phyloP scores from a whole-genome alignment of 2,113 vertebrate species.

The Panthera tigris region DNA sequence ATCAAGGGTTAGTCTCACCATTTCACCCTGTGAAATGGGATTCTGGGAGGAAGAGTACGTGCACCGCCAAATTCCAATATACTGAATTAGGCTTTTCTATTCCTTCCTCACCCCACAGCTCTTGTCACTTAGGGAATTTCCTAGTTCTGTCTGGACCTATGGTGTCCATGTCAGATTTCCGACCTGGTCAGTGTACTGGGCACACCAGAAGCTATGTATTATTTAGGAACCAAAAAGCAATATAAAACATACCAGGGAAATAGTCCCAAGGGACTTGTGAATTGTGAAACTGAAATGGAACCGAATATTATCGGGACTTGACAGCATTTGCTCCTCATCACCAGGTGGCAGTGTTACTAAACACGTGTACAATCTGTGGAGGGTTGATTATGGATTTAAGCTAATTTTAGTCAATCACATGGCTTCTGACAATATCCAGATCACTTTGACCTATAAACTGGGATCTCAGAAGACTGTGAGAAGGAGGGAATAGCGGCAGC shows the following conservation, averaged over 20 bases:
- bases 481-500: not conserved
- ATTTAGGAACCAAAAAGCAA: not conserved
- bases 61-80: not conserved
- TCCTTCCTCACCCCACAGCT: not conserved
- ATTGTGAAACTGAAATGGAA: not conserved
- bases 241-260: not conserved
- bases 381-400: not conserved
- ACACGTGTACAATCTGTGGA: not conserved
- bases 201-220: not conserved
- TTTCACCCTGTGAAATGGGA: not conserved
- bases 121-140: not conserved
- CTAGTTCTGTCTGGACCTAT: not conserved
- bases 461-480: not conserved
- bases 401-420: not conserved
- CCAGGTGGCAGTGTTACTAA: constrained; percentile 80
- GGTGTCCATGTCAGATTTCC: not conserved
- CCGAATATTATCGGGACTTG: not conserved
- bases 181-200: not conserved
- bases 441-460: not conserved
- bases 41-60: not conserved
- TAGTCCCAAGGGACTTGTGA: fast-evolving
- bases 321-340: constrained; percentile 2
- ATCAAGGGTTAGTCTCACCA: not conserved
- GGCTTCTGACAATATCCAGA: not conserved
- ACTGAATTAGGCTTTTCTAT: not conserved